These are phyloP conservation scores for Vimba vimba DNA, from an alignment of 2,113 vertebrate species.

Conservation along the genomic window DNA sequence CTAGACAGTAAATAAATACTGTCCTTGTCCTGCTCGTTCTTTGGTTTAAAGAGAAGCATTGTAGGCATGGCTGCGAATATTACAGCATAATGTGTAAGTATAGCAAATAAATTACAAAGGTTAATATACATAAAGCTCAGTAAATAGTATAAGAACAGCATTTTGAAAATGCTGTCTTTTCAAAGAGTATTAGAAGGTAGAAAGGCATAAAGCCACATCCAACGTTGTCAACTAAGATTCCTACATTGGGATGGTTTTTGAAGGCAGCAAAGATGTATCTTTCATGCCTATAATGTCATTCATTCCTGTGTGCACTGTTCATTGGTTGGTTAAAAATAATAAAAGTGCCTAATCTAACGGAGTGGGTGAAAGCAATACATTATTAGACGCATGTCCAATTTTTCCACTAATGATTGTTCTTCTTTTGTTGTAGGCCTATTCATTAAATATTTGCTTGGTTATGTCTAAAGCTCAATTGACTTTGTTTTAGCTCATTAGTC, in stretches of 20 bases:
- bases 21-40: background rate
- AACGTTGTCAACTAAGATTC: background rate
- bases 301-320: too few relatives aligned
- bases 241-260: too few relatives aligned
- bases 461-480: background rate
- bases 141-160: background rate
- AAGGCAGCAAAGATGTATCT: too few relatives aligned
- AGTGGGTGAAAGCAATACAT: background rate
- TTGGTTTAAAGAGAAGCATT: background rate
- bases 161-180: background rate
- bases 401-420: background rate
- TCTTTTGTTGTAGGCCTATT: background rate
- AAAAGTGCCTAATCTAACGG: background rate
- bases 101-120: background rate
- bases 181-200: background rate
- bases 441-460: conserved; percentile 3
- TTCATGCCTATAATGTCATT: too few relatives aligned
- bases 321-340: too few relatives aligned
- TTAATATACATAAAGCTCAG: background rate
- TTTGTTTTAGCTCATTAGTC: background rate
- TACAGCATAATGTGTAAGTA: background rate
- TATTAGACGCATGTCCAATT: background rate
- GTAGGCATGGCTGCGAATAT: background rate
- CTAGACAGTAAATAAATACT: too few relatives aligned
- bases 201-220: background rate